phyloP scores from a whole-genome alignment of 2,888 invertebrate species.

The Drosophila putrida region DNA sequence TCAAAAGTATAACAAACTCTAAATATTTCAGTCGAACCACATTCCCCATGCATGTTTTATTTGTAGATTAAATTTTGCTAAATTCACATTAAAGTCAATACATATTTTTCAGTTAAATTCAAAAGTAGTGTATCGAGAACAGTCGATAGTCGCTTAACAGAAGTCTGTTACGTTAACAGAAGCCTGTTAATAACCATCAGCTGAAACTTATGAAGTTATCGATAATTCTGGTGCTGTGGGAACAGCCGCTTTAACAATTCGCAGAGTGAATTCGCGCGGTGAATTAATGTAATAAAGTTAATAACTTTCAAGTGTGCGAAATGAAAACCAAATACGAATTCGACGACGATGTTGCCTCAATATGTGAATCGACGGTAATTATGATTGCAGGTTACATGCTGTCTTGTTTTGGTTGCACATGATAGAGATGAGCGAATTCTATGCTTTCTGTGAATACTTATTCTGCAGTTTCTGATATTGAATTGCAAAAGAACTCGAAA shows the following conservation, averaged over 20 bases:
- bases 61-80: too few relatives aligned
- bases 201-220: not conserved
- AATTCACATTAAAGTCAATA: not conserved
- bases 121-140: not conserved
- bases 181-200: too few relatives aligned
- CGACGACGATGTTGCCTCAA: slow-evolving; percentile 88
- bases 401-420: too few relatives aligned
- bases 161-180: not conserved
- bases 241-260: not conserved
- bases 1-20: too few relatives aligned
- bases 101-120: not conserved
- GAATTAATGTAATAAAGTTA: not conserved
- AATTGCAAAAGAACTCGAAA: too few relatives aligned
- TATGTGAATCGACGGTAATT: slow-evolving; percentile 95
- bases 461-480: too few relatives aligned
- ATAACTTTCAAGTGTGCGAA: slow-evolving; percentile 11
- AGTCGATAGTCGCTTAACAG: slow-evolving; percentile 11
- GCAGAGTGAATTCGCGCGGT: not conserved
- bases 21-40: too few relatives aligned
- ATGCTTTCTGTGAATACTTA: too few relatives aligned
- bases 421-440: too few relatives aligned
- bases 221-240: not conserved
- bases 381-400: not conserved
- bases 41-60: too few relatives aligned
- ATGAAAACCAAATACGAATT: slow-evolving; percentile 86